Base-by-base conservation (phyloP, 2,888 invertebrate species). In the Polyploca ridens region DNA sequence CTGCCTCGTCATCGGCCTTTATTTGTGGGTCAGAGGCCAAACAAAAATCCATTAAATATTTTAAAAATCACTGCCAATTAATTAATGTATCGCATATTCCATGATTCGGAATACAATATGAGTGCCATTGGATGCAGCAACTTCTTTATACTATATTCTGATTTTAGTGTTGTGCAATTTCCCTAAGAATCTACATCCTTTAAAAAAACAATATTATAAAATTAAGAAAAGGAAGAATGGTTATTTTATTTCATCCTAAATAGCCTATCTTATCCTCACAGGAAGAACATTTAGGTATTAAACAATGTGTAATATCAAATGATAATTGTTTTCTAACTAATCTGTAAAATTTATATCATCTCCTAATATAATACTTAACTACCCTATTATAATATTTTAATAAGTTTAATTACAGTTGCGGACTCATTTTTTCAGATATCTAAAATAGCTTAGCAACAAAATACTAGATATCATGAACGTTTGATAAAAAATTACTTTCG, bases 311-410 rank as follows among this genome's bases (percentile, higher is more conserved):
- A 79, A 80, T 73, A 77, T 79, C 69, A 88, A 89, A 88, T 83
- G 76, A 87, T 81, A 86, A 82, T 86, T 88, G 79, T 82, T 84
- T 85, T 86, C 88, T 90, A 90, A 86, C 88, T 91, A 88, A 81
- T 78, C 81, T 85, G 84, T 87, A 89, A 88, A 90, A 66, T 66
- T 63, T 68, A 66, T 66, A 60, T 62, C 49, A 60, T 35, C 63
- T 41, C 41, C 41, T 66, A 64, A 64, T 35, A 14, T 68, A 63
- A 65, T 16, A n/a, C 63, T 67, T 65, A 14, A 44, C 67, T 68
- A 68, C 63, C 27, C 64, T 64, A 66, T 60, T 44, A 41, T 49
- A 67, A 62, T 63, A 62, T 44, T 64, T 67, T 64, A 64, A 59
- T 64, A 63, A 63, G 63, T 64, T 72, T 71, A 72, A 66, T 74